Evolutionary conservation across 2,888 invertebrate genomes (phyloP).

Genomic region (Antheraea yamamai): DNA sequence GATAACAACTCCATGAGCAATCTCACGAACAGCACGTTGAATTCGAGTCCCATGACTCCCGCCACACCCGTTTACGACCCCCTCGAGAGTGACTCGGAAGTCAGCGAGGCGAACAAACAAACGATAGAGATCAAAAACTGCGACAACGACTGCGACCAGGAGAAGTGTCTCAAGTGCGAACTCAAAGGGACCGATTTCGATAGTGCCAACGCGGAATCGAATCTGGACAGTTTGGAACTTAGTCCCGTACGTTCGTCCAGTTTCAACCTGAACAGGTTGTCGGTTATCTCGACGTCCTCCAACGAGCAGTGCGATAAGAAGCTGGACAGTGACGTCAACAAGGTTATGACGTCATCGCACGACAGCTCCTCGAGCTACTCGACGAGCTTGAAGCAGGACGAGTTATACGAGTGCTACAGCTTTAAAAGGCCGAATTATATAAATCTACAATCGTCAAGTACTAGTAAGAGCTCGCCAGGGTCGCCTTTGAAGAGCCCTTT

Average conservation of each 20-base stretch:
- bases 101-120: constrained; percentile 64
- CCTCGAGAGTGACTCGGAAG: constrained; percentile 71
- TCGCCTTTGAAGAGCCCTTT: constrained; percentile 81
- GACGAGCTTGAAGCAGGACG: constrained; percentile 59
- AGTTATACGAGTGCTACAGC: constrained; percentile 68
- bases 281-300: constrained; percentile 71
- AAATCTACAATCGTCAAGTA: constrained; percentile 71
- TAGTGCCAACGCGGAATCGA: constrained; percentile 43
- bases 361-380: constrained; percentile 74
- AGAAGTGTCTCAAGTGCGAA: constrained; percentile 73
- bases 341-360: constrained; percentile 74
- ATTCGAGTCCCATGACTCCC: constrained; percentile 65
- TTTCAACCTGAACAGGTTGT: constrained; percentile 75
- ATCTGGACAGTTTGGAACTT: constrained; percentile 59
- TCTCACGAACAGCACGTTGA: constrained; percentile 59
- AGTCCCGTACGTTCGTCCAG: constrained; percentile 73
- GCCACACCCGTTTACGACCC: constrained; percentile 69
- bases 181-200: constrained; percentile 67
- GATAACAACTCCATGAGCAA: constrained; percentile 60
- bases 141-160: constrained; percentile 54
- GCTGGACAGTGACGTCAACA: constrained; percentile 52
- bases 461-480: constrained; percentile 70
- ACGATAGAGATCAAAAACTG: constrained; percentile 68
- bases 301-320: constrained; percentile 59
- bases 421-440: constrained; percentile 74